These are phyloP conservation scores for Aphidius ervi DNA, from an alignment of 1,140 invertebrate genomes.

Conservation along the genomic window DNA sequence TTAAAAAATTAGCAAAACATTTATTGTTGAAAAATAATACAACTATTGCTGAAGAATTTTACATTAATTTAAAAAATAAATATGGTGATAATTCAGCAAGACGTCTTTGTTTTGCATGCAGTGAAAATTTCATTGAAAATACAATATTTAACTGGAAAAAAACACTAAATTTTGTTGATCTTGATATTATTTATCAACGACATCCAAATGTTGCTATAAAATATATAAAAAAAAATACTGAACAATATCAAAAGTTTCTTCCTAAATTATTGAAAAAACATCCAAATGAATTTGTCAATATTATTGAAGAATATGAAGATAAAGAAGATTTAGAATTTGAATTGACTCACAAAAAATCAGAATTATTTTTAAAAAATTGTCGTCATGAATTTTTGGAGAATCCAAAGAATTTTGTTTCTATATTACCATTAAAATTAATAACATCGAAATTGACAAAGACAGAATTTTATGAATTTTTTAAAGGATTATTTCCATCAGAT, in stretches of 20 bases:
- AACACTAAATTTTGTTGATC: constrained; percentile 10
- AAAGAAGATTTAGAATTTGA: not conserved
- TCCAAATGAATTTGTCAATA: not conserved
- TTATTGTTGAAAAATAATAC: constrained; percentile 17
- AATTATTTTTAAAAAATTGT: constrained; percentile 30
- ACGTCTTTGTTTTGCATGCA: constrained; percentile 10
- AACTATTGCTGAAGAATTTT: constrained; percentile 30
- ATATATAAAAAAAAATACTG: constrained; percentile 29
- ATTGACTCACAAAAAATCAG: constrained; percentile 27
- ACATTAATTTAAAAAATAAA: constrained; percentile 1
- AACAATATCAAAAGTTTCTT: not conserved
- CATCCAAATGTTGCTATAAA: constrained; percentile 33
- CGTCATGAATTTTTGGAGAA: no score
- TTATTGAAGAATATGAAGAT: not conserved
- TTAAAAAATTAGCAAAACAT: constrained; percentile 26
- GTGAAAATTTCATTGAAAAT: constrained; percentile 7
- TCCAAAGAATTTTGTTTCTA: no score
- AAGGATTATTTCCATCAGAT: no score
- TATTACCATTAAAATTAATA: no score
- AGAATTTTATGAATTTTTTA: no score
- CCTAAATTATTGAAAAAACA: constrained; percentile 1
- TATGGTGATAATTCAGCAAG: constrained; percentile 26
- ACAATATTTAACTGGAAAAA: constrained; percentile 19
- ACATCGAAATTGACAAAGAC: no score
- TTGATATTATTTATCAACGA: constrained; percentile 25